Conservation (phyloP, 1,140 invertebrate species). For the Nebria ingens region DNA sequence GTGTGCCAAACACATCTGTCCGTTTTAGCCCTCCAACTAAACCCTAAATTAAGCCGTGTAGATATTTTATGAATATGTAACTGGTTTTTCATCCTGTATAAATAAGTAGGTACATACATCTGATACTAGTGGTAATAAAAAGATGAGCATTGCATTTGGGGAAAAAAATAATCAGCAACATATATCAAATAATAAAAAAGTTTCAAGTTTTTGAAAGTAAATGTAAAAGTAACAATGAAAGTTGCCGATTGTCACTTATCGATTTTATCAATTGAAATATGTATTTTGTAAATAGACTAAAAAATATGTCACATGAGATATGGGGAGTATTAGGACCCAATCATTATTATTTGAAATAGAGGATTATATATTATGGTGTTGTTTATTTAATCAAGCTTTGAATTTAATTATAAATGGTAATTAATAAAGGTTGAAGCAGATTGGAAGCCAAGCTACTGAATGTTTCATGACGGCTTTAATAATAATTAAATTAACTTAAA, state of each 20-base stretch:
- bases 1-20: not conserved
- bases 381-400: too few species aligned
- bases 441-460: too few species aligned
- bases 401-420: too few species aligned
- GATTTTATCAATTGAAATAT: not conserved
- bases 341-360: too few species aligned
- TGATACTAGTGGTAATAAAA: too few species aligned
- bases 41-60: not conserved
- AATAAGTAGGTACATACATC: too few species aligned
- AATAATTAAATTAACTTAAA: too few species aligned
- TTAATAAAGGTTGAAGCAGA: too few species aligned
- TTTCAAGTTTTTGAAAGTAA: not conserved
- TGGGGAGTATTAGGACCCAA: too few species aligned
- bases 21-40: not conserved
- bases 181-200: not conserved
- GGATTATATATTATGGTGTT: too few species aligned
- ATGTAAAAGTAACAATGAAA: not conserved
- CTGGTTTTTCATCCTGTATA: not conserved
- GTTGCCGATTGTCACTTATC: not conserved
- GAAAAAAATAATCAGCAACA: not conserved
- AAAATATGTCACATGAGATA: not conserved
- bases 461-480: too few species aligned
- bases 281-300: not conserved
- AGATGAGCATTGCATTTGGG: too few species aligned
- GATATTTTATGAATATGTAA: not conserved